Evolutionary conservation across 2,113 vertebrate genomes (phyloP), one percentile per base, ranked within the genome.

Genomic region (Thalassarche chlororhynchos): DNA sequence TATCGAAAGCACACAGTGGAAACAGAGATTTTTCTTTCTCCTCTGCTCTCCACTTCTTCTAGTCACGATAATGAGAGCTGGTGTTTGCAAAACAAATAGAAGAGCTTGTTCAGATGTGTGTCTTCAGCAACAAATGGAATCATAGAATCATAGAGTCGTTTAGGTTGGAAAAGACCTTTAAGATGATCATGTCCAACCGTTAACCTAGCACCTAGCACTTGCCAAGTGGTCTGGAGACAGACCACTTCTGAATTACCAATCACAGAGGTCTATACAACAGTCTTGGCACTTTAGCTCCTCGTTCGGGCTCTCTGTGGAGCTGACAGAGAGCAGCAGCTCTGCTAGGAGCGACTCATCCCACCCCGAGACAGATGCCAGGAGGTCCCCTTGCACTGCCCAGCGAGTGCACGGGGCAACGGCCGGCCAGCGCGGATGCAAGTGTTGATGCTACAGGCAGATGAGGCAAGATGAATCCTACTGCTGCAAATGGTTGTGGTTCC

Each of bases 1-100:
- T 0, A 2, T 5, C 25, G 49, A 12, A 14, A n/a, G 26, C 36
- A 2, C 16, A 4, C 5, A 0, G 40, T 20, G 40, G 13, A 28
- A 54, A 40, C 26, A 25, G 32, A 17, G 52, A 17, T 18, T 5
- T 10, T 9, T 40, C 51, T 28, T 14, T 9, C 12, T 36, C n/a
- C n/a, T 51, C 42, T 46, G 31, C 66, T 89, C 52, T 76, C 21
- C 44, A 10, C 16, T 7, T 60, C 44, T 28, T 54, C 65, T 66
- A 2, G 3, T 34, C 54, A 8, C 0, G 14, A 10, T 25, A 31
- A 44, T 1, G 2, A 10, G 65, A 74, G 64, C 46, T 46, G 60
- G 42, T 49, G 38, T 62, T 69, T 47, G 80, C 52, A 31, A 5
- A 36, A 6, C 78, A 42, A 42, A 14, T 3, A 34, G 57, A 9